These are phyloP conservation scores for Dinomys branickii DNA, from an alignment of 2,113 vertebrate species.

Conservation along the genomic window DNA sequence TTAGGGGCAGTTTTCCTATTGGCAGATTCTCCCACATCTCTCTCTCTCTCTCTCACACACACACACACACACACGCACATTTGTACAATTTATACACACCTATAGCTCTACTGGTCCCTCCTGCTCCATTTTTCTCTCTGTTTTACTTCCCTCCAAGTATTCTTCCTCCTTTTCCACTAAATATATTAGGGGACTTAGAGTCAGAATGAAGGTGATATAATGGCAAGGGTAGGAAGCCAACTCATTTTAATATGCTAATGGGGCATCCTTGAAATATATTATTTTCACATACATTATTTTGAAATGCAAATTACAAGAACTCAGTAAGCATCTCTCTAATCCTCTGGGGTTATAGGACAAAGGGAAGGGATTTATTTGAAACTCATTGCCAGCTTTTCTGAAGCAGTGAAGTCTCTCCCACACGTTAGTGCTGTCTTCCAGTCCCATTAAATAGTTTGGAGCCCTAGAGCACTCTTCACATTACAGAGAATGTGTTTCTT, in stretches of 20 bases:
- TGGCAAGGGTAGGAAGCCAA: slow-evolving; percentile 45
- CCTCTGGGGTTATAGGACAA: slow-evolving; percentile 76
- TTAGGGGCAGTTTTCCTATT: neutral
- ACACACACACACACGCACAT: neutral
- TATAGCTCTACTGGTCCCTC: neutral
- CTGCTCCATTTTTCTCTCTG: neutral
- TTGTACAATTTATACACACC: too few relatives aligned
- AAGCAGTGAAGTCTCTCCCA: neutral
- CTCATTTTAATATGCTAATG: slow-evolving; percentile 77
- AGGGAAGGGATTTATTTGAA: slow-evolving; percentile 65
- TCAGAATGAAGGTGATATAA: slow-evolving; percentile 51
- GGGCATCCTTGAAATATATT: neutral
- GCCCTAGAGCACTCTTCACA: neutral
- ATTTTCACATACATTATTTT: slow-evolving; percentile 76
- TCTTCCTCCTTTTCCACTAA: slow-evolving; percentile 35
- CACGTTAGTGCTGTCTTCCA: neutral
- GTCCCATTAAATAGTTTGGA: neutral
- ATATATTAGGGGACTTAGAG: neutral
- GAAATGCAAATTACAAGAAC: slow-evolving; percentile 80
- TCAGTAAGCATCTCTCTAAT: slow-evolving; percentile 22
- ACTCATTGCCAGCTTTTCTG: slow-evolving; percentile 56
- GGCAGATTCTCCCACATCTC: neutral
- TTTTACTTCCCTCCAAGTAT: neutral
- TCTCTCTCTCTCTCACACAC: too few relatives aligned
- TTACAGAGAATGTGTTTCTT: neutral